Base-by-base conservation (phyloP, 2,113 vertebrate species). In the Xenus cinereus region DNA sequence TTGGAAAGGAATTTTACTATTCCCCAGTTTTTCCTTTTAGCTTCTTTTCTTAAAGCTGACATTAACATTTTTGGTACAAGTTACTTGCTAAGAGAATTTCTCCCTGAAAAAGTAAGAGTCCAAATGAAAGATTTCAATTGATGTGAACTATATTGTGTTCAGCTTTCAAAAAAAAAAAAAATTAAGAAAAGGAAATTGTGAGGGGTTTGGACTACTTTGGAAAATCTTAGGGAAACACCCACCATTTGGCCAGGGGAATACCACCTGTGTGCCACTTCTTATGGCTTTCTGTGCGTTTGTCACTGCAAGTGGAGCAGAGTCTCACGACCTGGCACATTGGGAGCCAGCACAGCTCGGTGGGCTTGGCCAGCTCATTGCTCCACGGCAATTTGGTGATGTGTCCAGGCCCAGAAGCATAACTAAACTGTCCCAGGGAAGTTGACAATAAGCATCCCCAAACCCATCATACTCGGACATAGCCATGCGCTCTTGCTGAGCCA, bases 281-380 rank as follows among this genome's bases (percentile, higher is more conserved):
- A 48, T 41, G 64, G 14, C 19, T 81, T 77, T 64, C n/a, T 4
- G 2, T 22, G 48, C 9, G 7, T 80, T 54, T 83, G 48, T 13
- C 53, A 16, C 53, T 73, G 57, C 75, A 83, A 53, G 73, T 21
- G 17, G 28, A 91, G 67, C 84, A 3, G 9, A 21, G 12, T 13
- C 62, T 59, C 50, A 13, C 2, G 1, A 26, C 24, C 26, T 13
- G 50, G 30, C 11, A 8, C 0, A 3, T 28, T 2, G 0, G n/a
- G 37, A 75, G 15, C 56, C 37, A 35, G 13, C 48, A 13, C 2
- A 2, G 17, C 45, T 28, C 1, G 0, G 26, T 43, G 68, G 30
- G 30, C 80, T 85, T 27, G 14, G 56, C 51, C 57, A 50, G 22
- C 37, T 74, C 51, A 5, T 27, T 33, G 39, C 20, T 10, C 45